Evolutionary conservation across 2,888 invertebrate species (phyloP).

Genomic region (Polydesmus complanatus): DNA sequence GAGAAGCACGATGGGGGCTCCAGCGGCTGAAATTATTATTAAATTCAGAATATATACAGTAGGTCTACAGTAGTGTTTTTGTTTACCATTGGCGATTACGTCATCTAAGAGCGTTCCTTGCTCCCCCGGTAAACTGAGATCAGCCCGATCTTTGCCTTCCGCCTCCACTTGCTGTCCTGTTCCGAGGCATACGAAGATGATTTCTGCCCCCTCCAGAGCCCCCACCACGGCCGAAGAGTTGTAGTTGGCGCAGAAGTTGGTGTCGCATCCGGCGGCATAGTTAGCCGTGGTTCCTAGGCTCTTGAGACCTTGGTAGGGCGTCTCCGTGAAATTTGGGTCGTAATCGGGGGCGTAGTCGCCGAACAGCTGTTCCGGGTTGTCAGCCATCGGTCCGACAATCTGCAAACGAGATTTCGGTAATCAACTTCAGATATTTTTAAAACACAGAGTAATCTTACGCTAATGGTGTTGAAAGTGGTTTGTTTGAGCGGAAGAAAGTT

Average conservation of each 20-base stretch:
- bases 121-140: constrained; percentile 12
- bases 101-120: constrained; percentile 14
- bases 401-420: too few species aligned
- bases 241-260: constrained; percentile 5
- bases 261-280: constrained; percentile 10
- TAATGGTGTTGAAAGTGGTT: constrained; percentile 4
- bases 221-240: constrained; percentile 2
- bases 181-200: constrained; percentile 16
- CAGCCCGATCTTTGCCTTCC: constrained; percentile 14
- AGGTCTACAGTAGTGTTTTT: not conserved
- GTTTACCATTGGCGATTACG: constrained; percentile 1
- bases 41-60: not conserved
- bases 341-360: constrained; percentile 13
- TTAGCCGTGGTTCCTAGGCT: not conserved
- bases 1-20: not conserved
- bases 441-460: too few species aligned
- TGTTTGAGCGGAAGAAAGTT: constrained; percentile 3
- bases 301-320: constrained; percentile 6
- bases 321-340: constrained; percentile 1
- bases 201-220: constrained; percentile 1
- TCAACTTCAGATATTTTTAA: too few species aligned
- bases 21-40: not conserved
- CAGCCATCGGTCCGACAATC: constrained; percentile 16
- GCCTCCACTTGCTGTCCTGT: constrained; percentile 11
- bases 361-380: constrained; percentile 14